These are phyloP conservation scores for Coluber constrictor DNA, from an alignment of 2,797 vertebrate genomes.

Conservation along the genomic window DNA sequence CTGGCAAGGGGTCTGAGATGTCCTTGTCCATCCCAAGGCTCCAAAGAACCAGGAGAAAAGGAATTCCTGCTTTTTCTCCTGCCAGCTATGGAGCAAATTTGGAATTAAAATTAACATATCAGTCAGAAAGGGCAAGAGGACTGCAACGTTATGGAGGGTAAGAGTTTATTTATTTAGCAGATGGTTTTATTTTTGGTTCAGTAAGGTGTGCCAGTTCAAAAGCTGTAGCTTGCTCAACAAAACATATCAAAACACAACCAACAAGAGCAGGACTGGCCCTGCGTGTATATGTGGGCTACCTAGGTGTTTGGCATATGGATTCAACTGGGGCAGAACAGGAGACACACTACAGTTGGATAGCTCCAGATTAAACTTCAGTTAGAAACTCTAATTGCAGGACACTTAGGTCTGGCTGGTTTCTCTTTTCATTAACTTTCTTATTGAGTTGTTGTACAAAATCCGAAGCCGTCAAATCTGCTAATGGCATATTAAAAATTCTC, in stretches of 20 bases:
- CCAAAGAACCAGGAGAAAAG: background rate
- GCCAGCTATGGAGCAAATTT: background rate
- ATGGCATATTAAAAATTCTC: conserved; percentile 62
- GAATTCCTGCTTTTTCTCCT: background rate
- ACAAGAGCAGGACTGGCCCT: background rate
- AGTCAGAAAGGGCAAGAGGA: background rate
- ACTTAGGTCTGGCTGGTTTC: background rate
- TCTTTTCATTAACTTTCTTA: conserved; percentile 50
- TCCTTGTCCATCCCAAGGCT: background rate
- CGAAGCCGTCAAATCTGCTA: conserved; percentile 25
- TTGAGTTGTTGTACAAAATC: conserved; percentile 48
- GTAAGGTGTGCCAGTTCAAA: background rate
- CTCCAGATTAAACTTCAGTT: background rate
- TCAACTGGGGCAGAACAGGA: background rate
- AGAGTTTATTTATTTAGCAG: background rate
- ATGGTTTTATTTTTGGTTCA: background rate
- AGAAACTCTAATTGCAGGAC: background rate
- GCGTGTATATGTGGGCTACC: background rate
- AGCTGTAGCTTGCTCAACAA: background rate
- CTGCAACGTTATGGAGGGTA: background rate
- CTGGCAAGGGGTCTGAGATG: background rate
- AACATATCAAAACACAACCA: background rate
- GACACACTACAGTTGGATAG: background rate
- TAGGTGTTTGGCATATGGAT: background rate
- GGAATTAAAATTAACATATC: background rate